A percentile compares a stretch with the other conserved stretches of the same genome.
phyloP scores from a whole-genome alignment of 2,113 vertebrate species.

The Archocentrus centrarchus region DNA sequence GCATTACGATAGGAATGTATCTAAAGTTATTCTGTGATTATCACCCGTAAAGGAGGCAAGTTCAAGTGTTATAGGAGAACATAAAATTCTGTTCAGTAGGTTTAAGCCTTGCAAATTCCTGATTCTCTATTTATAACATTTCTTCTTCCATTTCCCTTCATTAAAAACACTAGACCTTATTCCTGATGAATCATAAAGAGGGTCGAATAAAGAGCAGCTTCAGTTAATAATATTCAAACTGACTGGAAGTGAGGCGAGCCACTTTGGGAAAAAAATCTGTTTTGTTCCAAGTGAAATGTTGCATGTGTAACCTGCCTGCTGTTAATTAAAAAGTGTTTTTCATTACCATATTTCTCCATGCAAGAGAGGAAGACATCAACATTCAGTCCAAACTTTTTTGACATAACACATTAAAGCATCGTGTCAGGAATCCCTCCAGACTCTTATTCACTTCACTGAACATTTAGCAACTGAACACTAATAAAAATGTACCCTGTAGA shows the following conservation, averaged over 20 bases:
- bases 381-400: not conserved
- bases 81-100: not conserved
- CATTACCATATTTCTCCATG: slow-evolving; percentile 22
- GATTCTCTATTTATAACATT: not conserved
- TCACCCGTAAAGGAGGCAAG: not conserved
- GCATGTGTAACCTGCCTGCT: not conserved
- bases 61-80: not conserved
- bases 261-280: not conserved
- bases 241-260: not conserved
- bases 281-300: slow-evolving; percentile 18
- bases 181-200: not conserved
- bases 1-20: not conserved
- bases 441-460: not conserved
- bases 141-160: not conserved
- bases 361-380: not conserved
- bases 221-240: slow-evolving; percentile 10
- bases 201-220: slow-evolving; percentile 22
- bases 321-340: not conserved
- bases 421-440: not conserved
- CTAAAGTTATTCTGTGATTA: not conserved
- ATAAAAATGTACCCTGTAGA: not conserved
- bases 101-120: not conserved
- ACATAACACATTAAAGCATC: not conserved
- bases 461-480: not conserved
- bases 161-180: not conserved